These are phyloP conservation scores for Merops nubicus DNA, from an alignment of 2,113 vertebrate genomes.

Conservation along the genomic window DNA sequence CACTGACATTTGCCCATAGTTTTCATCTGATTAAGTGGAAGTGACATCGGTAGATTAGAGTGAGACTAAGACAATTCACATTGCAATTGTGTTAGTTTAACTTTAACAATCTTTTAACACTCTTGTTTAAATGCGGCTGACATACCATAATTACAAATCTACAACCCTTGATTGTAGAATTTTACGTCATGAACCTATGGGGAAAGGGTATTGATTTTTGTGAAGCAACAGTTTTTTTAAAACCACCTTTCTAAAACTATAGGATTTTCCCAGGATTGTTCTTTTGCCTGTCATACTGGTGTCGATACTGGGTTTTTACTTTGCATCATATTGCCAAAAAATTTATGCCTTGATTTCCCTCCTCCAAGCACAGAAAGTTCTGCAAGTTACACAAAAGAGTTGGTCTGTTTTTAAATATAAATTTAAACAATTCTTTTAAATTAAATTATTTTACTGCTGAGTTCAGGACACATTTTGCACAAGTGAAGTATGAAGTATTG, in stretches of 20 bases:
- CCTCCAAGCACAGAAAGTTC: neutral
- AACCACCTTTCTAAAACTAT: conserved; percentile 65
- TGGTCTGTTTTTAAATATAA: neutral
- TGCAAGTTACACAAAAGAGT: neutral
- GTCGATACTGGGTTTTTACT: neutral
- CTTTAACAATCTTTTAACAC: conserved; percentile 89
- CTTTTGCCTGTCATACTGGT: neutral
- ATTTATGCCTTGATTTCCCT: neutral
- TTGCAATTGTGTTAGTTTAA: conserved; percentile 95
- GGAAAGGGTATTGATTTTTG: conserved; percentile 81
- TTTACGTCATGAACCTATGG: conserved; percentile 84
- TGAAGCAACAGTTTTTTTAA: conserved; percentile 63
- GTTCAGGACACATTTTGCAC: neutral
- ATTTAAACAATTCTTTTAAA: neutral
- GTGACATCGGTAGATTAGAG: conserved; percentile 95
- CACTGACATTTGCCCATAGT: conserved; percentile 81
- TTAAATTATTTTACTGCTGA: neutral
- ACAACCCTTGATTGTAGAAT: conserved; percentile 87
- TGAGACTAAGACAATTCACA: conserved; percentile 96
- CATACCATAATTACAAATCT: conserved; percentile 90
- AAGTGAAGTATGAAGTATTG: neutral
- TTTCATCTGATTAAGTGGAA: conserved; percentile 89
- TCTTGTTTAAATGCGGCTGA: conserved; percentile 92
- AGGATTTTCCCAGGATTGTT: conserved; percentile 58
- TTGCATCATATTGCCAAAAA: neutral